Evolutionary conservation across 2,113 vertebrate species (phyloP).

Genomic region (Plotosus lineatus): DNA sequence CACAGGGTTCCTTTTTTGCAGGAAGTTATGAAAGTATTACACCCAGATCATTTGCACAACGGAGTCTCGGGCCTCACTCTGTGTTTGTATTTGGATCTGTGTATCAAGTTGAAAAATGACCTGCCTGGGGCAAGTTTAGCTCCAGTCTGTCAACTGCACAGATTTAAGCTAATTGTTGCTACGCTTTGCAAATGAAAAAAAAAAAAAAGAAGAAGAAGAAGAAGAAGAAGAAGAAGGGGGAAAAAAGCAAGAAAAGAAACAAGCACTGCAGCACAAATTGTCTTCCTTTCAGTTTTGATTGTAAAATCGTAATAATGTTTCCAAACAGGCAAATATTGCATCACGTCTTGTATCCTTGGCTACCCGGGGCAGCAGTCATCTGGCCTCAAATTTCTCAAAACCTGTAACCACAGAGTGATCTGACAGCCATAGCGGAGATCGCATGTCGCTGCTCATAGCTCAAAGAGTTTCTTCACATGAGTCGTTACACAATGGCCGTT

Average conservation of each 20-base stretch:
- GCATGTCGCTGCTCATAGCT: slow-evolving; percentile 15
- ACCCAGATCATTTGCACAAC: slow-evolving; percentile 74
- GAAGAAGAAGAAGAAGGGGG: no score
- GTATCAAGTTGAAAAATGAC: slow-evolving; percentile 55
- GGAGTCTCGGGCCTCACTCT: slow-evolving; percentile 71
- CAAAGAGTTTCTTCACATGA: slow-evolving; percentile 44
- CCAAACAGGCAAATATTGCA: slow-evolving; percentile 36
- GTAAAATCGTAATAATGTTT: slow-evolving; percentile 31
- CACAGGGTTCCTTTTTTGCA: slow-evolving; percentile 71
- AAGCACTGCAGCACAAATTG: background rate
- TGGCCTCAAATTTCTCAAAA: slow-evolving; percentile 29
- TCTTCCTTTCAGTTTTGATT: slow-evolving; percentile 24
- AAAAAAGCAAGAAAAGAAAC: background rate
- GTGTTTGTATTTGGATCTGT: slow-evolving; percentile 51
- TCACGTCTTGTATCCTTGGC: slow-evolving; percentile 32
- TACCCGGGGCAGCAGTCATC: slow-evolving; percentile 11
- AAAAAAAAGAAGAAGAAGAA: background rate
- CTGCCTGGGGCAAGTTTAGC: slow-evolving; percentile 48
- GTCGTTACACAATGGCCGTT: slow-evolving; percentile 65
- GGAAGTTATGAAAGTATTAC: slow-evolving; percentile 79
- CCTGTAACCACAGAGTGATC: slow-evolving; percentile 43
- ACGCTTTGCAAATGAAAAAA: slow-evolving; percentile 29
- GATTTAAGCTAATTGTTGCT: slow-evolving; percentile 45
- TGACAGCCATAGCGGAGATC: background rate
- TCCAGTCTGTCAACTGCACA: slow-evolving; percentile 35